A percentile compares a stretch with the other conserved stretches of the same genome.
Conservation (phyloP, 1,140 invertebrate species). For the Alviniconcha marisindica region DNA sequence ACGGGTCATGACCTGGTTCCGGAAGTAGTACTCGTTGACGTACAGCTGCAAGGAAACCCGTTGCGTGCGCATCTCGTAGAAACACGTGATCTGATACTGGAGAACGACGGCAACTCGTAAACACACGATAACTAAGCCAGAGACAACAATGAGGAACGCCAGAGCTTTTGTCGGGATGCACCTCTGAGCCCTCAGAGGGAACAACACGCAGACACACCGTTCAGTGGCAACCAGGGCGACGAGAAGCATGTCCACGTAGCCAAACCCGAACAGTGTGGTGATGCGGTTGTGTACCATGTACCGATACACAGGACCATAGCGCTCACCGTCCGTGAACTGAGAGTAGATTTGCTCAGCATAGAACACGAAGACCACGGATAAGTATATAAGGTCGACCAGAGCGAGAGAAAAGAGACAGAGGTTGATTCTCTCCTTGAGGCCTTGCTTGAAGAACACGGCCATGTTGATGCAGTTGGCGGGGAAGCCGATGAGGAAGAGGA, state of each 20-base stretch:
- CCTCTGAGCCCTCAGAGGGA: background rate
- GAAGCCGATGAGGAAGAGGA: too few species aligned
- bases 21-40: constrained; percentile 9
- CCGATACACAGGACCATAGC: background rate
- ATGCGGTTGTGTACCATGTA: constrained; percentile 23
- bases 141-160: background rate
- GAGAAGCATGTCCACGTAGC: constrained; percentile 22
- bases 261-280: background rate
- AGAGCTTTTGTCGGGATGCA: background rate
- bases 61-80: background rate
- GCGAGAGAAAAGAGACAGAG: constrained; percentile 4
- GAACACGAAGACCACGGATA: background rate
- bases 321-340: constrained; percentile 4
- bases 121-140: background rate
- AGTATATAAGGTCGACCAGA: background rate
- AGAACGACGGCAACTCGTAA: background rate
- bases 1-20: background rate
- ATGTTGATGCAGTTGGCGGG: too few species aligned
- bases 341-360: constrained; percentile 3
- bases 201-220: constrained; percentile 18
- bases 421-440: constrained; percentile 23
- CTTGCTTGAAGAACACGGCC: too few species aligned
- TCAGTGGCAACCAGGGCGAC: background rate
- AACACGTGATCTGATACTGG: constrained; percentile 9
- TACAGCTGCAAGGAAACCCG: background rate